Evolutionary conservation across 1,140 invertebrate species (phyloP), one percentile per base, ranked within the genome.

Genomic region (Lepidotrigona ventralis): DNA sequence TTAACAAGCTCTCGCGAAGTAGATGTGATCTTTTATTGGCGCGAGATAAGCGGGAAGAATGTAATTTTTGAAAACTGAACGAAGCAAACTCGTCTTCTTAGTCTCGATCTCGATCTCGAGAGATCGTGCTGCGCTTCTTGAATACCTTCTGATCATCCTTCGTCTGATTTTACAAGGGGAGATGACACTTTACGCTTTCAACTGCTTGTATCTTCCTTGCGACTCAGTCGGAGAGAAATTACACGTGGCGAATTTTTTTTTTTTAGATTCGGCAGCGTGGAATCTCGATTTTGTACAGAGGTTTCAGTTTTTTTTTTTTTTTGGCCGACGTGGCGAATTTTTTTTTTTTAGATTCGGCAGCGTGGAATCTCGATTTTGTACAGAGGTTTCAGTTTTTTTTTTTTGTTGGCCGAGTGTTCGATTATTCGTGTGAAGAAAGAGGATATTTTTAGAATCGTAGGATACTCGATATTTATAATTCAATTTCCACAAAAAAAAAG

Each of bases 11-110:
- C 74, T 60, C 70, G 71, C 83, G 64, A 26, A 66, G 79, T 64
- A 46, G 54, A 54, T 23, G 58, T 71, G 72, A 80, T 79, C 39
- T 76, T 58, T 26, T 12, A 79, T 75, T 85, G 82, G 58, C 58
- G 46, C 64, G 54, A 70, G 84, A 87, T 86, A 86, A 87, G 77
- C 54, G 68, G 19, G 53, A 58, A 46, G 72, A 71, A 83, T 39
- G 53, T 73, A 87, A 84, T 87, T 86, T n/a, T 84, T 84, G n/a
- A 79, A 64, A 86, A 86, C 84, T 86, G 77, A n/a, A n/a, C n/a
- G n/a, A 79, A 56, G 69, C 53, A 29, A 68, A 33, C 33, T 33
- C 33, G 77, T 63, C 26, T n/a, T 29, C 39, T 58, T 21, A 6
- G 29, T 17, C 63, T 33, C 33, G 33, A 33, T 33, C 33, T 33